Percentiles rank a stretch among this genome's conserved stretches.
Conservation (phyloP, 2,888 invertebrate species). For the Callimorpha dominula region DNA sequence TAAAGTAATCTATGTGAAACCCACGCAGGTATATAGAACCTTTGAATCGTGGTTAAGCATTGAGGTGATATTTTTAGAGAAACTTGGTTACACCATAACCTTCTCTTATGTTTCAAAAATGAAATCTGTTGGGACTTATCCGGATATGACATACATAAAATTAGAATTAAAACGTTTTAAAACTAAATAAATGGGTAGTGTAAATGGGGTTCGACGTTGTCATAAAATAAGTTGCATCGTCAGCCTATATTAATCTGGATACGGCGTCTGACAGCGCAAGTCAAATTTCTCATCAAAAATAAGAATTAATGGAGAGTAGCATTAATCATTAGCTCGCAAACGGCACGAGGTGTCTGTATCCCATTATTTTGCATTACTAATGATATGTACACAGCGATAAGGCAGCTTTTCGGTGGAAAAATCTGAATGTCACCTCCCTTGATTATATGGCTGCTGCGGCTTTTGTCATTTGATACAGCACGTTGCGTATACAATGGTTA, state of each 20-base stretch:
- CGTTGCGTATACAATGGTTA: conserved; percentile 15
- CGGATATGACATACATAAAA: background rate
- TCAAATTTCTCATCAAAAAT: conserved; percentile 87
- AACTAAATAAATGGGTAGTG: conserved; percentile 45
- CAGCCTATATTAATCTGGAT: conserved; percentile 86
- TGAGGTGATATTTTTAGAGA: conserved; percentile 24
- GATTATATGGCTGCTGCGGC: conserved; percentile 56
- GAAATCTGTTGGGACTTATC: background rate
- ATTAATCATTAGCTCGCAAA: conserved; percentile 86
- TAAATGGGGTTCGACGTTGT: conserved; percentile 61
- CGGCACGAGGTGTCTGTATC: conserved; percentile 86
- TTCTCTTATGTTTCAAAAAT: background rate
- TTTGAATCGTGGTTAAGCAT: conserved; percentile 22
- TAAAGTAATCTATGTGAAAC: conserved; percentile 21
- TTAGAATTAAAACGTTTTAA: conserved; percentile 20
- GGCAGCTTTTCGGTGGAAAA: conserved; percentile 76
- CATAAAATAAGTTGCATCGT: conserved; percentile 82
- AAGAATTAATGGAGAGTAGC: conserved; percentile 85
- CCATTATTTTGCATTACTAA: conserved; percentile 87
- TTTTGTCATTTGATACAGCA: conserved; percentile 35
- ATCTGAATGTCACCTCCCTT: conserved; percentile 74
- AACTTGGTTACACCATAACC: background rate
- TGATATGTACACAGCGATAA: conserved; percentile 85
- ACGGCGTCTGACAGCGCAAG: conserved; percentile 84
- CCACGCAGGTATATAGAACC: conserved; percentile 14